A percentile compares a stretch with the other conserved stretches of the same genome.
phyloP scores from a whole-genome alignment of 2,113 vertebrate species.

The Helogale parvula region DNA sequence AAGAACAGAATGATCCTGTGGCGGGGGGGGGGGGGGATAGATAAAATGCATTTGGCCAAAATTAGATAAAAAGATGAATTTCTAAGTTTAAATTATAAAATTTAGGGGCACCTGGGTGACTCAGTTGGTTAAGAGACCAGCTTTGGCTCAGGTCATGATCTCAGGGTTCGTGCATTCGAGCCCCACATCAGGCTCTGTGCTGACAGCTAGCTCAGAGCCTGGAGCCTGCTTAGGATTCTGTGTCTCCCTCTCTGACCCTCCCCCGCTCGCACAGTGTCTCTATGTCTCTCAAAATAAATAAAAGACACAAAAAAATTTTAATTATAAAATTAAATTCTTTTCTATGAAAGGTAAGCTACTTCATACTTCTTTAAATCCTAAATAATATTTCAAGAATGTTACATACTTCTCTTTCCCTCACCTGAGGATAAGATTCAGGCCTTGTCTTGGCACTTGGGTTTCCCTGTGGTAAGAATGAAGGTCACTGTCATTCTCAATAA shows the following conservation, averaged over 20 bases:
- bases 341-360: too few relatives aligned
- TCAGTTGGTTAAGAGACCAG: too few relatives aligned
- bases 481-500: not conserved
- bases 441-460: not conserved
- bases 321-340: not conserved
- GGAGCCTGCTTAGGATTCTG: too few relatives aligned
- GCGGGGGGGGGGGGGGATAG: too few relatives aligned
- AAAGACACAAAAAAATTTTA: not conserved
- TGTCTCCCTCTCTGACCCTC: too few relatives aligned
- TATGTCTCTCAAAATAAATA: too few relatives aligned
- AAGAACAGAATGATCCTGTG: not conserved
- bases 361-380: not conserved
- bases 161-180: too few relatives aligned
- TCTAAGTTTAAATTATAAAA: not conserved
- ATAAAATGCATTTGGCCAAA: not conserved
- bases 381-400: not conserved
- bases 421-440: not conserved
- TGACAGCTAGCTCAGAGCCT: too few relatives aligned
- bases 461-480: not conserved
- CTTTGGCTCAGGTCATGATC: too few relatives aligned
- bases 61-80: not conserved
- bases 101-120: too few relatives aligned
- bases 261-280: too few relatives aligned
- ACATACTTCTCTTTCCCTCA: not conserved
- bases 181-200: too few relatives aligned